Base-by-base conservation (phyloP, 2,888 invertebrate species). In the Cantharis rustica region DNA sequence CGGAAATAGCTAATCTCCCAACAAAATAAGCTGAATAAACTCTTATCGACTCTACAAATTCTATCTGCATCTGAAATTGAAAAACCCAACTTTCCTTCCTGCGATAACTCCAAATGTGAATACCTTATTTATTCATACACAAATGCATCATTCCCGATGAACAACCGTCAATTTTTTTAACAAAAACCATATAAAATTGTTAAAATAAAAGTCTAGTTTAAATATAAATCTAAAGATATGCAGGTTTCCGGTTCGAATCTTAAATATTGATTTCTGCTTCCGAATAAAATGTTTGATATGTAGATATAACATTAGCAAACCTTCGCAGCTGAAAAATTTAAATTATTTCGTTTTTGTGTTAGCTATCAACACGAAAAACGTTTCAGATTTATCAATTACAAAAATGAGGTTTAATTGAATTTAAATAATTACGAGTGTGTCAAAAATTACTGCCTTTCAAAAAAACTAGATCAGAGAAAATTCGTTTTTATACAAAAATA, bases 1-100 rank as follows among this genome's bases (percentile, higher is more conserved):
- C 61, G 76, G 76, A 76, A 76, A 73, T 73, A 73, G 76, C 70
- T 76, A 76, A 76, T 76, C 73, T 26, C 47, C 73, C 71, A 66
- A 73, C 76, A 76, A 76, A 47, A 76, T 73, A 76, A 68, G 70
- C 76, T 70, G 61, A 71, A 76, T 73, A 64, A 76, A 70, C 73
- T 72, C 69, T 66, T 72, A 15, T 69, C 31, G 69, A 26, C 26
- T 69, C 26, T 10, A 69, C 26, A 69, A 47, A 75, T 75, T 75
- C 75, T 68, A 66, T 47, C 16, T 75, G 71, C 75, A 71, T 68
- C 71, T 75, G 66, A 68, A 71, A 75, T 75, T 75, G 75, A 62
- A 75, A 75, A 75, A 75, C 61, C 66, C 26, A 61, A n/a, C 61
- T 64, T 62, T 27, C 64, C 64, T 73, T 68, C 31, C 61, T 66